Percentiles rank a stretch among this genome's conserved stretches.
phyloP scores from a whole-genome alignment of 2,888 invertebrate genomes.

The Griposia aprilina region DNA sequence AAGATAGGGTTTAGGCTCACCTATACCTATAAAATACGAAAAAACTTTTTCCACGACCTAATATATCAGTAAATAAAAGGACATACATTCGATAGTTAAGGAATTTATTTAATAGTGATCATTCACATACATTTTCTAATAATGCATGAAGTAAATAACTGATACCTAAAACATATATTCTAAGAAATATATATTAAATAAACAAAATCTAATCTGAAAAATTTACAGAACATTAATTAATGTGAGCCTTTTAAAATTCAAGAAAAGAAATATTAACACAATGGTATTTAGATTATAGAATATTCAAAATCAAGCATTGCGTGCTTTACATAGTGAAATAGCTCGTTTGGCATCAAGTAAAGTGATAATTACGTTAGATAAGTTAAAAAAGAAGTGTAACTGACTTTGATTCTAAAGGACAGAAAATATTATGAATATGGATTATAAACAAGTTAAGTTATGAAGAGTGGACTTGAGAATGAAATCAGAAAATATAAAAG shows the following conservation, averaged over 20 bases:
- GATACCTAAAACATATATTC: slow-evolving; percentile 39
- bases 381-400: not conserved
- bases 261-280: slow-evolving; percentile 22
- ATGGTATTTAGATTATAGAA: not conserved
- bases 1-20: too few species aligned
- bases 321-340: not conserved
- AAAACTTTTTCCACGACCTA: too few species aligned
- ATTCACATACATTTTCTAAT: slow-evolving; percentile 55
- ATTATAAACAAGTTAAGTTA: not conserved
- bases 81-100: slow-evolving; percentile 9
- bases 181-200: slow-evolving; percentile 61
- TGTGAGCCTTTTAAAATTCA: slow-evolving; percentile 33
- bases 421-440: not conserved
- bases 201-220: slow-evolving; percentile 30
- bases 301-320: not conserved
- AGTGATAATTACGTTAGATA: not conserved
- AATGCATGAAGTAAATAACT: slow-evolving; percentile 58
- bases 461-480: not conserved
- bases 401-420: not conserved
- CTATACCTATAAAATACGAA: too few species aligned
- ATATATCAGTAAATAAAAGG: slow-evolving; percentile 16
- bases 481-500: not conserved
- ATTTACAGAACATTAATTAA: slow-evolving; percentile 39
- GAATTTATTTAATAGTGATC: slow-evolving; percentile 52
- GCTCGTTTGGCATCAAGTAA: slow-evolving; percentile 26